Conservation (phyloP, 2,888 invertebrate genomes). For the Heliconius hortense region DNA sequence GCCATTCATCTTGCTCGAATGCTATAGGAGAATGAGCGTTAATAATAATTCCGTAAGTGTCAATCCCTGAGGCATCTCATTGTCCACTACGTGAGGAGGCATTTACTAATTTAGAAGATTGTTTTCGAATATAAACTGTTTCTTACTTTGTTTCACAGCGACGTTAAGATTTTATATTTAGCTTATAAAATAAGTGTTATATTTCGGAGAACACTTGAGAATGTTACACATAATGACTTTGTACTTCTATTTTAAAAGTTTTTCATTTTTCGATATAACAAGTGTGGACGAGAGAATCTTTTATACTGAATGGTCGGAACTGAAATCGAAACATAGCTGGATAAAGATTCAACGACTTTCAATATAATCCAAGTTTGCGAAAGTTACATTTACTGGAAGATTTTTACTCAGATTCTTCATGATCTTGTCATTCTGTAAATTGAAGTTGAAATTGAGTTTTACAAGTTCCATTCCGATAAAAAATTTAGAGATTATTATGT, state of each 20-base stretch:
- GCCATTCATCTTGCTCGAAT: constrained; percentile 52
- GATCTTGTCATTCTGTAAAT: constrained; percentile 35
- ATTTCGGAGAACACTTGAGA: constrained; percentile 51
- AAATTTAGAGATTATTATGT: background rate
- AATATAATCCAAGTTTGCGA: constrained; percentile 42
- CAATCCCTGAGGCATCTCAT: constrained; percentile 34
- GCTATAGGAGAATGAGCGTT: constrained; percentile 61
- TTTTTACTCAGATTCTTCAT: constrained; percentile 26
- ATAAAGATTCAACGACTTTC: constrained; percentile 48
- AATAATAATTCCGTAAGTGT: constrained; percentile 51
- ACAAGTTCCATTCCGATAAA: background rate
- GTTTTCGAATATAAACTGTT: constrained; percentile 42
- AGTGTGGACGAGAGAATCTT: constrained; percentile 60
- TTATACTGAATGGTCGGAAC: constrained; percentile 67
- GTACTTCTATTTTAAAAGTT: constrained; percentile 56
- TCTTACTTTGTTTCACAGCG: constrained; percentile 37
- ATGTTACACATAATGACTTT: constrained; percentile 55
- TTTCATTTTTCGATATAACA: constrained; percentile 52
- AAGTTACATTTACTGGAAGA: constrained; percentile 35
- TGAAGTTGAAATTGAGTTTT: constrained; percentile 34
- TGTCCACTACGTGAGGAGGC: constrained; percentile 36
- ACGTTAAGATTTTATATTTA: constrained; percentile 47
- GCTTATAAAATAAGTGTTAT: constrained; percentile 59
- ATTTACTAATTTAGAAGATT: constrained; percentile 40
- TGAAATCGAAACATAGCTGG: constrained; percentile 58